phyloP scores from a whole-genome alignment of 2,113 vertebrate species.

The Sclerurus mexicanus region DNA sequence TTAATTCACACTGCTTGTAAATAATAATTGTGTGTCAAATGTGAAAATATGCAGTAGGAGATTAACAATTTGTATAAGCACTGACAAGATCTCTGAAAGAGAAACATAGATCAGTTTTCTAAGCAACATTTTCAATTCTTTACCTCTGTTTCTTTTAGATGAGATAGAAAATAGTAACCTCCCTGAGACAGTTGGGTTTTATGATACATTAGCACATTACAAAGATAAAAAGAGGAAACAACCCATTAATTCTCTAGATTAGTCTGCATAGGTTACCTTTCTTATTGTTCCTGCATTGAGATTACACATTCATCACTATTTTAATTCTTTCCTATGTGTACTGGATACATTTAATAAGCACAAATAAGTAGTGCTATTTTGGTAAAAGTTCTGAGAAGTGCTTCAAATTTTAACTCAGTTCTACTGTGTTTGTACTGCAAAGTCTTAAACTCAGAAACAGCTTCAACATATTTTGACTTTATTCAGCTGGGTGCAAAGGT shows the following conservation, averaged over 20 bases:
- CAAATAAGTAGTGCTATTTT: constrained; percentile 44
- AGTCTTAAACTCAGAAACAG: not conserved
- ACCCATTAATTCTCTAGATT: constrained; percentile 40
- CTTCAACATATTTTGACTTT: not conserved
- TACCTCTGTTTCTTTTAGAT: not conserved
- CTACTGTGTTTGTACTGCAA: not conserved
- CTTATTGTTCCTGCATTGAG: constrained; percentile 9
- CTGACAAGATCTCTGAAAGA: constrained; percentile 3
- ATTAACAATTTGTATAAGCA: constrained; percentile 60
- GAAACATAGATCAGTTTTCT: constrained; percentile 61
- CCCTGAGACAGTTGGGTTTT: not conserved
- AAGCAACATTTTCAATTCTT: constrained; percentile 49
- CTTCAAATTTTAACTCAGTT: constrained; percentile 40
- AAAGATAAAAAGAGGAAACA: constrained; percentile 32
- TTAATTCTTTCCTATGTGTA: constrained; percentile 42
- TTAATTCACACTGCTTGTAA: constrained; percentile 45
- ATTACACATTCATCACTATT: not conserved
- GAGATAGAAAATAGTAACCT: not conserved
- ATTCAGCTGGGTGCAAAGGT: not conserved
- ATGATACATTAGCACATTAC: constrained; percentile 32
- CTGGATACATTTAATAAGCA: not conserved
- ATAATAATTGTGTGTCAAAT: constrained; percentile 54
- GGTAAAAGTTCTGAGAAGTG: not conserved
- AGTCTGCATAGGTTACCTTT: constrained; percentile 29
- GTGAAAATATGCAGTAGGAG: constrained; percentile 26